Evolutionary conservation across 2,113 vertebrate species (phyloP).

Genomic region (Egretta garzetta): DNA sequence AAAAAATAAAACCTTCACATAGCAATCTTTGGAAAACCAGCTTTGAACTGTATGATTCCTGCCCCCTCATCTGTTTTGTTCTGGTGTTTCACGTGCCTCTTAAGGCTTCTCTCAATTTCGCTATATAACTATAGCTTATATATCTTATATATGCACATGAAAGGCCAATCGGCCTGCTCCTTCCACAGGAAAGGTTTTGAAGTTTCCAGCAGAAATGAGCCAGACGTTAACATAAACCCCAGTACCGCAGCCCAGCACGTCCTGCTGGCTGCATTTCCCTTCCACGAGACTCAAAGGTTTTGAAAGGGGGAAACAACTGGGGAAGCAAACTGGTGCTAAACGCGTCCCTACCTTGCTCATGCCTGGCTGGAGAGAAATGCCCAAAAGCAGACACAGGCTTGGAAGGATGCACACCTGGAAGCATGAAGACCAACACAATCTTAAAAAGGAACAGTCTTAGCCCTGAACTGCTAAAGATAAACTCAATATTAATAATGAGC

Average conservation of each 20-base stretch:
- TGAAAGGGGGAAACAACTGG: not conserved
- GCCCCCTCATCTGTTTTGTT: not conserved
- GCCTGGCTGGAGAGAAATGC: not conserved
- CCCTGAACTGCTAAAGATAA: not conserved
- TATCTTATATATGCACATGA: too few species aligned
- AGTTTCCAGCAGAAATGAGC: not conserved
- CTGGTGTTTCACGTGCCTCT: not conserved
- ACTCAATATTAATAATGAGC: not conserved
- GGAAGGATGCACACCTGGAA: not conserved
- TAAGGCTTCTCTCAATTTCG: not conserved
- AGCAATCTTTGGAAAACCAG: not conserved
- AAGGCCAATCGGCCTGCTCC: not conserved
- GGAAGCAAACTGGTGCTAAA: not conserved
- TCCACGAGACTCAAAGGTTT: not conserved
- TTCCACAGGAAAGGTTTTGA: slow-evolving; percentile 20
- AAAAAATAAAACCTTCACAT: accelerated
- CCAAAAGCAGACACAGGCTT: not conserved
- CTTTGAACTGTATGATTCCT: not conserved
- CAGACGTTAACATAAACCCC: not conserved
- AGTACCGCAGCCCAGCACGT: not conserved
- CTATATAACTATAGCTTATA: not conserved
- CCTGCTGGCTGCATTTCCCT: not conserved
- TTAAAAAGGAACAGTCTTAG: not conserved
- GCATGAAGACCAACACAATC: not conserved
- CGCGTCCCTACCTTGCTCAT: not conserved